These are phyloP conservation scores for Diaphora mendica DNA, from an alignment of 2,888 invertebrate species.

Conservation along the genomic window DNA sequence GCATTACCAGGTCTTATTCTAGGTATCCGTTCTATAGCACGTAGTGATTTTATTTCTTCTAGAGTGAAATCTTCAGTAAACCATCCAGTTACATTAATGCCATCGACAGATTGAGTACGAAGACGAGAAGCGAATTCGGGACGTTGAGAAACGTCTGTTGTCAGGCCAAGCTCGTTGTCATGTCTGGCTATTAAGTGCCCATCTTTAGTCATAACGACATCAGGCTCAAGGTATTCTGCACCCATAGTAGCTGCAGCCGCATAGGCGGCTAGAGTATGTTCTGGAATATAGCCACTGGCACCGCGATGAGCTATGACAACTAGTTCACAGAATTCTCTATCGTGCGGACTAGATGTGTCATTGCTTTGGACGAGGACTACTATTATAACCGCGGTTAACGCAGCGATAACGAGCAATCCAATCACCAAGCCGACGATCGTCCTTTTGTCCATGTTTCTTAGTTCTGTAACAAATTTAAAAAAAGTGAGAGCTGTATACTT, in stretches of 20 bases:
- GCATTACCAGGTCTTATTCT: constrained; percentile 73
- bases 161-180: constrained; percentile 75
- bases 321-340: constrained; percentile 69
- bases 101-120: constrained; percentile 71
- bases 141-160: constrained; percentile 70
- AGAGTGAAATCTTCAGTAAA: constrained; percentile 81
- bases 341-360: constrained; percentile 36
- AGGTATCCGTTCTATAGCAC: constrained; percentile 76
- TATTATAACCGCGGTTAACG: constrained; percentile 37
- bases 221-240: constrained; percentile 79
- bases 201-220: constrained; percentile 79
- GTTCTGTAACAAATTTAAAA: constrained; percentile 19
- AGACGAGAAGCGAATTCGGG: constrained; percentile 72
- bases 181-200: constrained; percentile 77
- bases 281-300: constrained; percentile 79
- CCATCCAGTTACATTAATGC: constrained; percentile 68
- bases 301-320: constrained; percentile 78
- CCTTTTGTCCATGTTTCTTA: constrained; percentile 28
- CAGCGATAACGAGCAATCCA: neutral
- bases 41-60: constrained; percentile 74
- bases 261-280: constrained; percentile 80
- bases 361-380: constrained; percentile 41
- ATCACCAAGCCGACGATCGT: neutral
- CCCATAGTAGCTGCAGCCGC: constrained; percentile 79
- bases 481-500: neutral